Conservation (phyloP, 2,113 vertebrate species). For the Rhynchopsitta pachyrhyncha region DNA sequence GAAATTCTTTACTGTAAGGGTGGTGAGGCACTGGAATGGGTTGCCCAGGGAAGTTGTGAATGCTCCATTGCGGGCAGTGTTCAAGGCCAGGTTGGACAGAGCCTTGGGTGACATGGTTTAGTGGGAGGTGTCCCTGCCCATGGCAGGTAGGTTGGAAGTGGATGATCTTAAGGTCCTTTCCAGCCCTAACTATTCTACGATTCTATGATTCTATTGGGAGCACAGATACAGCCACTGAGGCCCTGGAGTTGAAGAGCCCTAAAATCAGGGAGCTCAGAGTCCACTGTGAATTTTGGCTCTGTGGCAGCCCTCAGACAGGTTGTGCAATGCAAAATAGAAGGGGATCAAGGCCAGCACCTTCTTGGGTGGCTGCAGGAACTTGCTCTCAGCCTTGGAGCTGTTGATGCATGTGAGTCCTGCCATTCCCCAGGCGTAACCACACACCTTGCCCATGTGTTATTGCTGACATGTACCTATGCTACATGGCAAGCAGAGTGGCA, state of each 20-base stretch:
- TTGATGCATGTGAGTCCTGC: not conserved
- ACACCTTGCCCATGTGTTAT: not conserved
- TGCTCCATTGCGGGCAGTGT: too few species aligned
- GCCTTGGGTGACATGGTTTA: too few species aligned
- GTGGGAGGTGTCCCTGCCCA: too few species aligned
- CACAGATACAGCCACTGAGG: not conserved
- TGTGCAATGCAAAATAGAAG: not conserved
- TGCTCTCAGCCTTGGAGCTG: not conserved
- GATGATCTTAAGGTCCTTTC: too few species aligned
- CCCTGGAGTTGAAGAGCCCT: not conserved
- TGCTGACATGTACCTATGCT: slow-evolving; percentile 3
- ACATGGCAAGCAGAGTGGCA: not conserved
- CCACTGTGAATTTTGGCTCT: not conserved
- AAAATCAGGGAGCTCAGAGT: not conserved
- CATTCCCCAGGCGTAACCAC: not conserved
- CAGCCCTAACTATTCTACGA: too few species aligned
- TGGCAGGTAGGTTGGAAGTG: too few species aligned
- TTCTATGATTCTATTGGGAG: not conserved
- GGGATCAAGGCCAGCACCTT: not conserved
- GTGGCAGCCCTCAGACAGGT: not conserved
- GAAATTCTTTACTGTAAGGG: too few species aligned
- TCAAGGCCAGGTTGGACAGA: too few species aligned
- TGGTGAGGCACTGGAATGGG: too few species aligned
- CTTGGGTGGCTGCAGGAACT: not conserved
- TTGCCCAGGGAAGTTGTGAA: too few species aligned